Evolutionary conservation across 2,797 vertebrate species (phyloP), one percentile per base, ranked within the genome.

Genomic region (Orestias chungarensis): DNA sequence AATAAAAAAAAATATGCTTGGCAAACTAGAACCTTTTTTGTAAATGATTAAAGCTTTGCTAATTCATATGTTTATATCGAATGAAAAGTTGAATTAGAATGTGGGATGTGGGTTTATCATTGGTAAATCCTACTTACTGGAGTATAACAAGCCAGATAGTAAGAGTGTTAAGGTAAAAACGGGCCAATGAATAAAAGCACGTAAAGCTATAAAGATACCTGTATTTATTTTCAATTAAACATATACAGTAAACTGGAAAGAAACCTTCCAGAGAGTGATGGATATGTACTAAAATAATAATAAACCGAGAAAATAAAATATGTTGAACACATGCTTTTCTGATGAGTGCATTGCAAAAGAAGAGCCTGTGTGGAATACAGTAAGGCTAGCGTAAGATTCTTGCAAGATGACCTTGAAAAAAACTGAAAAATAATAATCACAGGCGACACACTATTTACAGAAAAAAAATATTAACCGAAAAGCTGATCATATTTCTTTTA

Each of bases 1-100:
- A 25, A 4, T 10, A 50, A 49, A 23, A 52, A 52, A 52, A n/a
- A 82, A 77, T 74, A 2, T 0, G 27, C 27, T 38, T 31, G 7
- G 75, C 55, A 11, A 73, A 49, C 25, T 47, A 3, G 25, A 71
- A 70, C 62, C 54, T 54, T 29, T 17, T 35, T 20, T 42, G 0
- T 35, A 29, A 62, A 46, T 3, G 59, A 68, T 67, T 69, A 69
- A 74, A 78, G 44, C 38, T 49, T 43, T 23, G 40, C 38, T 69
- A 70, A 76, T 81, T 69, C 54, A 38, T 64, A 43, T 72, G 29
- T 61, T n/a, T 50, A 67, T 43, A 57, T 43, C 25, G 25, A 54
- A 46, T 23, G 55, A 38, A 59, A 64, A n/a, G 71, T 80, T 11
- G 59, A 64, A 76, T 70, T 27, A 79, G 1, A 20, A 20, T 6